A percentile compares a stretch with the other conserved stretches of the same genome.
Evolutionary conservation across 2,888 invertebrate species (phyloP).

Genomic region (Ennomos erosarius): DNA sequence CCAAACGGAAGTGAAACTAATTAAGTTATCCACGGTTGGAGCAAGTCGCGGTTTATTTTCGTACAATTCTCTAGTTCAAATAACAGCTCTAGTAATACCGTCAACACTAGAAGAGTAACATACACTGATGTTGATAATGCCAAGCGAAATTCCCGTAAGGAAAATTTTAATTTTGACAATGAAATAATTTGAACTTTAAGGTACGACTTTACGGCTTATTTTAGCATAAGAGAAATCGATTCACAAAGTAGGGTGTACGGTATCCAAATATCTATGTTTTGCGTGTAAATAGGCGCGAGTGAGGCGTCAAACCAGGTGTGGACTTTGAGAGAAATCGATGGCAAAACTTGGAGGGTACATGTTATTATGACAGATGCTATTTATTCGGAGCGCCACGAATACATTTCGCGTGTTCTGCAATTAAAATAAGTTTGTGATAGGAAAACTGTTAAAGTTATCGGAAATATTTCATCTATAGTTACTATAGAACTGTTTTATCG

Average conservation of each 20-base stretch:
- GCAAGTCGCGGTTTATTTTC: constrained; percentile 79
- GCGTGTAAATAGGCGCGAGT: constrained; percentile 80
- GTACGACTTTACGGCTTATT: constrained; percentile 47
- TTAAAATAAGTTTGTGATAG: constrained; percentile 57
- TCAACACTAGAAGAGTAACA: constrained; percentile 75
- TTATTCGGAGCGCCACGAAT: constrained; percentile 66
- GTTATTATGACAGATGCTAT: constrained; percentile 80
- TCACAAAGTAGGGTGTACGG: constrained; percentile 65
- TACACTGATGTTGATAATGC: constrained; percentile 75
- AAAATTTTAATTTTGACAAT: constrained; percentile 50
- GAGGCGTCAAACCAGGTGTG: constrained; percentile 81
- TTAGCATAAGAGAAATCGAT: constrained; percentile 44
- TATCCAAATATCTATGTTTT: constrained; percentile 81
- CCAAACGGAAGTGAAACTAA: constrained; percentile 83
- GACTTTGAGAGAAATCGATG: constrained; percentile 73
- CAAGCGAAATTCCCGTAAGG: constrained; percentile 66
- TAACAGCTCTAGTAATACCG: constrained; percentile 76
- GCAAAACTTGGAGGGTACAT: constrained; percentile 72
- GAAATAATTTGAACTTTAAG: constrained; percentile 50
- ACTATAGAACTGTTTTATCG: constrained; percentile 29
- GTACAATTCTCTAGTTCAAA: constrained; percentile 73
- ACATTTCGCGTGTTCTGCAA: constrained; percentile 56
- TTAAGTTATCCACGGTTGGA: constrained; percentile 81
- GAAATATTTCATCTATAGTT: too few species aligned
- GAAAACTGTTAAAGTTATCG: constrained; percentile 56